Conservation (phyloP, 2,888 invertebrate genomes). For the Oligia fasciuncula region DNA sequence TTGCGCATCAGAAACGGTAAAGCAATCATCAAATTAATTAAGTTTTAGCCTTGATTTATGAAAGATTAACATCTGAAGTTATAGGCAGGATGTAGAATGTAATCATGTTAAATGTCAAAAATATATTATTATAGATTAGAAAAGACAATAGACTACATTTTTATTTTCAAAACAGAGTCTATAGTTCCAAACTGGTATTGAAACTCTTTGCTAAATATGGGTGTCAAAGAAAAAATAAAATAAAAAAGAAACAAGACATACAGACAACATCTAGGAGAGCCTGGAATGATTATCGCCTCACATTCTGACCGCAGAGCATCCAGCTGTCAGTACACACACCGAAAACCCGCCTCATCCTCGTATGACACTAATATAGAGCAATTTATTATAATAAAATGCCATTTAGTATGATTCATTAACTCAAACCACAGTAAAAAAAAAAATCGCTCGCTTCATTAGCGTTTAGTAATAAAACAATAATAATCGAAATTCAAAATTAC, state of each 20-base stretch:
- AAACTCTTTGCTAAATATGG: slow-evolving; percentile 37
- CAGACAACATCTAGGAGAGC: slow-evolving; percentile 88
- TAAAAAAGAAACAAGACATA: slow-evolving; percentile 82
- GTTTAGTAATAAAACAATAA: not conserved
- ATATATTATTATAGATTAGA: not conserved
- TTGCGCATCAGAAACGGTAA: not conserved
- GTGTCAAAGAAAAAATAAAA: slow-evolving; percentile 68
- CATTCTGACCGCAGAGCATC: slow-evolving; percentile 89
- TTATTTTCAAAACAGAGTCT: not conserved
- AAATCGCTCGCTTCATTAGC: slow-evolving; percentile 5
- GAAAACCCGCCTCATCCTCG: slow-evolving; percentile 88
- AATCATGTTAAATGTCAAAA: not conserved
- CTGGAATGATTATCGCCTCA: slow-evolving; percentile 83
- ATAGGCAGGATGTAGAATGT: too few species aligned
- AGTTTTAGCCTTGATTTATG: not conserved
- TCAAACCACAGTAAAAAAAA: slow-evolving; percentile 42
- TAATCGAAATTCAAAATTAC: slow-evolving; percentile 44
- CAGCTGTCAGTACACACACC: slow-evolving; percentile 89
- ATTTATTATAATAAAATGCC: slow-evolving; percentile 75
- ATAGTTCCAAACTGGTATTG: not conserved
- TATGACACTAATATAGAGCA: slow-evolving; percentile 64
- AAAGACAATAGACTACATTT: slow-evolving; percentile 9
- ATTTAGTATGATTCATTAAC: slow-evolving; percentile 68
- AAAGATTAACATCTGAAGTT: not conserved
- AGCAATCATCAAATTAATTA: slow-evolving; percentile 1